Evolutionary conservation across 2,113 vertebrate genomes (phyloP).

Genomic region (Cettia cetti): DNA sequence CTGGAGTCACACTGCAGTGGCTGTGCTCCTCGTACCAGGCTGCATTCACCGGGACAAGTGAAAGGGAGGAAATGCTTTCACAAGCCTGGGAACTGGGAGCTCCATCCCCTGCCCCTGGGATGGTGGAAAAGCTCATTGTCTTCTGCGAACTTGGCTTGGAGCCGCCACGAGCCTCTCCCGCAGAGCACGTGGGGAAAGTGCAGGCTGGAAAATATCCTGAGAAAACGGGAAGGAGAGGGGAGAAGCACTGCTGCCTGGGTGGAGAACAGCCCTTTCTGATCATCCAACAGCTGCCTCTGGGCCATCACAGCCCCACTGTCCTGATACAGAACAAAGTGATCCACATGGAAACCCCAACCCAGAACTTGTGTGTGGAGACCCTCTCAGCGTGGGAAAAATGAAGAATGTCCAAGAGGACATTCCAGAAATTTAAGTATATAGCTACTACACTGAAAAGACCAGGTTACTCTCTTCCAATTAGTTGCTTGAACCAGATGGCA

Average conservation of each 20-base stretch:
- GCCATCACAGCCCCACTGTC: background rate
- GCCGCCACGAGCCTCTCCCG: rapidly evolving
- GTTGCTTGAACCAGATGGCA: background rate
- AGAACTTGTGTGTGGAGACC: background rate
- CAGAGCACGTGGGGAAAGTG: background rate
- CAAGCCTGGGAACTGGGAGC: background rate
- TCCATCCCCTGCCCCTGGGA: background rate
- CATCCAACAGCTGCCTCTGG: background rate
- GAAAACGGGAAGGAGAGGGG: background rate
- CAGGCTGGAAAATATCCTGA: background rate
- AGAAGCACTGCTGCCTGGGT: background rate
- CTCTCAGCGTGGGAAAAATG: background rate
- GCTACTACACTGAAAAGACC: background rate
- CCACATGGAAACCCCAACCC: background rate
- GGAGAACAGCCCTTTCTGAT: background rate
- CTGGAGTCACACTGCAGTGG: background rate
- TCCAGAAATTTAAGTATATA: background rate
- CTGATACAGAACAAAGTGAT: background rate
- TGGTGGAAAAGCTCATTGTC: background rate
- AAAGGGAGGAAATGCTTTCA: constrained; percentile 37
- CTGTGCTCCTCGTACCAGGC: background rate
- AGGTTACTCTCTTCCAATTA: background rate
- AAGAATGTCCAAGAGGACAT: background rate
- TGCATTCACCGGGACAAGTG: background rate
- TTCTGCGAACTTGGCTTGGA: background rate